Evolutionary conservation across 1,140 invertebrate genomes (phyloP), one percentile per base, ranked within the genome.

Genomic region (Magallana angulata): DNA sequence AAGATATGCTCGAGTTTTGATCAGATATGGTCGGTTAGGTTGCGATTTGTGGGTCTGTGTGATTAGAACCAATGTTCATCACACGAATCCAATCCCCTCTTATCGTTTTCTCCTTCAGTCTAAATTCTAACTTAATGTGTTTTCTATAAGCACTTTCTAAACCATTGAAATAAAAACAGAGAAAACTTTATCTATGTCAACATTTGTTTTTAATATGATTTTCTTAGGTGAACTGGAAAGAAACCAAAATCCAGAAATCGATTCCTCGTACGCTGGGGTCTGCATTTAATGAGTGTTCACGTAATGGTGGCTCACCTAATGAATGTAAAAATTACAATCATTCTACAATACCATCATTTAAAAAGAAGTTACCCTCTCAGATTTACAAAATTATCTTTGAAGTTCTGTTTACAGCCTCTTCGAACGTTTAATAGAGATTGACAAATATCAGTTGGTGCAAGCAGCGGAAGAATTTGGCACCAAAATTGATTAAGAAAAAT

Each of bases 161-260:
- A 16, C 18, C 24, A 30, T 36, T 18, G 36, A 30, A 24, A 36
- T 30, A 76, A 76, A 71, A 71, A 11, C 30, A 12, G 36, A n/a
- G 68, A 76, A 30, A 76, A 30, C 14, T 24, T 30, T 76, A 76
- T 76, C 18, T 5, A 76, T 76, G 68, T 76, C 68, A 76, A 76
- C 68, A 76, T 76, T 76, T 76, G 68, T 76, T 76, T 76, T 76
- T 76, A 76, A 76, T 76, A 36, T 76, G 68, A 36, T 76, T 76
- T 76, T 36, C 24, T 76, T 18, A 14, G 24, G 68, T 76, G 48
- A 76, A 76, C 68, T 76, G 68, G 68, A 76, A 76, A 76, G 68
- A 76, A 30, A 76, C 68, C 68, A 76, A 76, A 24, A 30, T 30
- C 18, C 24, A n/a, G 3, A 48, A 48, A 48, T 48, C 36, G 36